Conservation (phyloP, 2,113 vertebrate species). For the Progne subis region DNA sequence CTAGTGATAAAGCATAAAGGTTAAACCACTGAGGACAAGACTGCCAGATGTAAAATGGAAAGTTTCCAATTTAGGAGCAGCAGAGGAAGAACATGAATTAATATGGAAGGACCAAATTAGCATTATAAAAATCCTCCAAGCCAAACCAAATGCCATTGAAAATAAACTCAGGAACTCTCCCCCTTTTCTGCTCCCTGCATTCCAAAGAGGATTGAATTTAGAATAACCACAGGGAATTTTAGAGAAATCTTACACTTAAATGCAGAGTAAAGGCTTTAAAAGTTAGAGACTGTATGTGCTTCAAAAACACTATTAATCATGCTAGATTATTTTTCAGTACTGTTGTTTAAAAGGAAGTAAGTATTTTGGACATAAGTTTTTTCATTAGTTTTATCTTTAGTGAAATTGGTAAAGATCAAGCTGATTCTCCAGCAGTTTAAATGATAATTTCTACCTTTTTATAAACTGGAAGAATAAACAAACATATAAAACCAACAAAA, state of each 20-base stretch:
- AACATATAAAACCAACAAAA: background rate
- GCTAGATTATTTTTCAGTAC: background rate
- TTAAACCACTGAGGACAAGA: slow-evolving; percentile 41
- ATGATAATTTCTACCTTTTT: background rate
- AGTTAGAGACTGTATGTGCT: background rate
- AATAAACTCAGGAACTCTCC: slow-evolving; percentile 53
- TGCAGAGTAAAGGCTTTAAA: background rate
- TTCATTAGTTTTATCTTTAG: background rate
- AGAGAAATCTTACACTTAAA: slow-evolving; percentile 4
- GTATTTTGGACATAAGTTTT: background rate
- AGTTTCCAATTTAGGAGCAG: slow-evolving; percentile 44
- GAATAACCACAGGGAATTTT: slow-evolving; percentile 31
- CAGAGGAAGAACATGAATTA: slow-evolving; percentile 43
- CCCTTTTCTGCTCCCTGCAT: slow-evolving; percentile 23
- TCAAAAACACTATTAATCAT: background rate
- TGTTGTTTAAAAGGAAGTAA: background rate
- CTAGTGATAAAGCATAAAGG: slow-evolving; percentile 43
- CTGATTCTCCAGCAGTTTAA: background rate
- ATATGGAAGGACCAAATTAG: slow-evolving; percentile 38
- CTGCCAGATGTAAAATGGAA: slow-evolving; percentile 42
- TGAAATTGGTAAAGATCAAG: background rate
- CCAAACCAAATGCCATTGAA: slow-evolving; percentile 45
- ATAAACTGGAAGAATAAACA: background rate
- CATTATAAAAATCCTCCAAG: slow-evolving; percentile 16
- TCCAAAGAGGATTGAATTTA: slow-evolving; percentile 41